phyloP scores from a whole-genome alignment of 2,113 vertebrate species.

The Gambusia affinis region DNA sequence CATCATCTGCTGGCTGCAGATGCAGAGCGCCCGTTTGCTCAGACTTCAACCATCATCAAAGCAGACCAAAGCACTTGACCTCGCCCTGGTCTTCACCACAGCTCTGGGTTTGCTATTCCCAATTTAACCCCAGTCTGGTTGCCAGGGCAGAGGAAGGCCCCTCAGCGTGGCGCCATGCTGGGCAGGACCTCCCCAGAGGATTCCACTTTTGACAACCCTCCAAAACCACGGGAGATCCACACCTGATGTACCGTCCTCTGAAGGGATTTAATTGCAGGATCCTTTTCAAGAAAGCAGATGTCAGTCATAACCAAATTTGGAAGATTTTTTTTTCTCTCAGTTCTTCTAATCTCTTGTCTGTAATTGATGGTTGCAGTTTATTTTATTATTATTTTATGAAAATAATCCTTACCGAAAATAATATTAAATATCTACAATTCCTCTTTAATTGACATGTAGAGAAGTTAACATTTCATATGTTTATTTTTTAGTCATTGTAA shows the following conservation, averaged over 20 bases:
- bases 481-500: not conserved
- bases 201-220: conserved; percentile 38
- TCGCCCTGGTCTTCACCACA: conserved; percentile 67
- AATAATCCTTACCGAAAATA: not conserved
- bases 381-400: not conserved
- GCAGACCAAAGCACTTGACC: conserved; percentile 67
- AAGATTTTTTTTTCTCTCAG: not conserved
- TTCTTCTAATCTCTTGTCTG: too few species aligned
- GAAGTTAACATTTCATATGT: not conserved
- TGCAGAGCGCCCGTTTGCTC: conserved; percentile 40
- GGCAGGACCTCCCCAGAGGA: conserved; percentile 66
- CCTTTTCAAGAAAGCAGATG: conserved; percentile 3
- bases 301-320: conserved; percentile 1
- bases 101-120: conserved; percentile 69
- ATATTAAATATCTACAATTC: not conserved
- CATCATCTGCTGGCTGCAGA: conserved; percentile 2
- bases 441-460: not conserved
- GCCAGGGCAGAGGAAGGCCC: conserved; percentile 51
- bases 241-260: conserved; percentile 41
- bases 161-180: conserved; percentile 53
- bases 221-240: conserved; percentile 56
- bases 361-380: too few species aligned
- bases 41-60: conserved; percentile 70
- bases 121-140: conserved; percentile 70
- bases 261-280: conserved; percentile 29